Evolutionary conservation across 1,140 invertebrate species (phyloP), one percentile per base, ranked within the genome.

Genomic region (Apis florea): DNA sequence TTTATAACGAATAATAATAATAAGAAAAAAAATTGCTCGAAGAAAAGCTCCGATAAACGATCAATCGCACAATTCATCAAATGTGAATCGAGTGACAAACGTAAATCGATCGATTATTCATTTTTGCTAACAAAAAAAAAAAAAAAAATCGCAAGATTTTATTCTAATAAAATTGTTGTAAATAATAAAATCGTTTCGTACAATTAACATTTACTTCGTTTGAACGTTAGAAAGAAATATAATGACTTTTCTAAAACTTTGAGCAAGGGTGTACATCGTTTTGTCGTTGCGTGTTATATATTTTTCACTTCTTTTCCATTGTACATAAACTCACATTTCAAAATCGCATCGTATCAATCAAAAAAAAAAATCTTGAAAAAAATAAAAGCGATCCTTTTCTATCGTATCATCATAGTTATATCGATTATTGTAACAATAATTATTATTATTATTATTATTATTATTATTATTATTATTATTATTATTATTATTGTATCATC

Each of bases 401-500:
- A 49, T 58, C 40, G 49, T 64, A 5, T 83, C 72, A 73, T 54
- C 63, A 63, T 85, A 82, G 79, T 61, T 70, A 26, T 81, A 79
- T 40, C 49, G 66, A 64, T 70, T 66, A 80, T 66, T 40, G 67
- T 51, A 54, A 59, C 67, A 26, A 58, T 79, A 40, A 72, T 64
- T 80, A 77, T 80, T 82, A 84, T 71, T 80, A 80, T 31, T 31
- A 31, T 31, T 31, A 31, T 31, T 31, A 31, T 31, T 2, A 31
- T 31, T 31, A 31, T 31, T 31, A 31, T 31, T 31, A 31, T 31
- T 31, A 31, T 31, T 31, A 31, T 31, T 31, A 31, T 31, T 31
- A 31, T 31, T 31, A 31, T 75, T 69, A 81, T 83, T 83, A 88
- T 84, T 72, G 79, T 70, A 64, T 84, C 64, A 67, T 88, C 59